Conservation (phyloP, 2,888 invertebrate species). For the Eledona agricola region DNA sequence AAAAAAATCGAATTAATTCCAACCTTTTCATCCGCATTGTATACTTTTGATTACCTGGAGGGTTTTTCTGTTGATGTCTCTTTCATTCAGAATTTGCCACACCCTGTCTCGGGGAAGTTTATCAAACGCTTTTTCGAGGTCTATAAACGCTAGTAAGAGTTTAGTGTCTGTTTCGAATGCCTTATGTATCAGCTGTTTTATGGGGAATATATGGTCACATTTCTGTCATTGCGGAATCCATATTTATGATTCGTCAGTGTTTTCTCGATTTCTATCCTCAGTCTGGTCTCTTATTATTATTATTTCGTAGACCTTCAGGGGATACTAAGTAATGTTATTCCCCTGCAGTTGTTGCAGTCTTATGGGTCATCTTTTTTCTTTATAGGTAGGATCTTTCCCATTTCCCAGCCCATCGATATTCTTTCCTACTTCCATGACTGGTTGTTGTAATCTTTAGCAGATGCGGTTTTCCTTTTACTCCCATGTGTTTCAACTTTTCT, state of each 20-base stretch:
- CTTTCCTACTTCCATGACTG: conserved; percentile 20
- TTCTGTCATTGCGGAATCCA: conserved; percentile 29
- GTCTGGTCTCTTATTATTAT: conserved; percentile 26
- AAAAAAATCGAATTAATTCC: too few relatives aligned
- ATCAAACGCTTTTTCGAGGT: conserved; percentile 39
- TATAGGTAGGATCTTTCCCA: conserved; percentile 33
- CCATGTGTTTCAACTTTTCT: conserved; percentile 34
- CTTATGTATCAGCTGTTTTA: conserved; percentile 31
- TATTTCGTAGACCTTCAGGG: conserved; percentile 25
- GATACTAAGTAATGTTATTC: conserved; percentile 27
- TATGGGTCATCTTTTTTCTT: conserved; percentile 27
- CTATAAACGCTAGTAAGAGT: conserved; percentile 32
- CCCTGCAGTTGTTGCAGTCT: conserved; percentile 15
- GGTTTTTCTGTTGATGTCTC: conserved; percentile 21
- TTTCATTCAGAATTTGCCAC: conserved; percentile 28
- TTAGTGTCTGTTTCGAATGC: conserved; percentile 10
- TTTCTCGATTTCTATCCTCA: conserved; percentile 13
- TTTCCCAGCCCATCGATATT: conserved; percentile 32
- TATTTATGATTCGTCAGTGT: conserved; percentile 27
- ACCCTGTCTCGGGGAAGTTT: conserved; percentile 21
- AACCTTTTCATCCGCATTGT: too few relatives aligned
- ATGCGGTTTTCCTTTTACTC: conserved; percentile 12
- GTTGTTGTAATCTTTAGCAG: conserved; percentile 16
- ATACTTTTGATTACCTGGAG: conserved; percentile 26
- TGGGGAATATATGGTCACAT: conserved; percentile 32